Percentiles rank a stretch among this genome's conserved stretches.
These are phyloP conservation scores for Drosophila mimica DNA, from an alignment of 2,888 invertebrate species.

Conservation along the genomic window DNA sequence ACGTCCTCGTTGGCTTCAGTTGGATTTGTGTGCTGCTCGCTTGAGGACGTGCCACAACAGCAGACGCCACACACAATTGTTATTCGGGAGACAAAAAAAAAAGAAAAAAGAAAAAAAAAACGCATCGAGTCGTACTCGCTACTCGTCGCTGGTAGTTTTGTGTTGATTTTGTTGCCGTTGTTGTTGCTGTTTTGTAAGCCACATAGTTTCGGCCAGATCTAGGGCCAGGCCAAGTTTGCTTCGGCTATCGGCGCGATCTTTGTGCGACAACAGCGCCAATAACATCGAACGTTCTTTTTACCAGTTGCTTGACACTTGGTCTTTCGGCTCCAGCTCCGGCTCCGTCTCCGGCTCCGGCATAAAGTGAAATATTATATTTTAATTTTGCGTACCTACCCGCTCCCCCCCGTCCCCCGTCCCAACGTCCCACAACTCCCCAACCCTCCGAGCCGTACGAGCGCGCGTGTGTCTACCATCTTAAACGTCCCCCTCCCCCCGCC, in stretches of 20 bases:
- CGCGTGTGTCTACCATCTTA: constrained; percentile 19
- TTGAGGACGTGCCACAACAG: constrained; percentile 69
- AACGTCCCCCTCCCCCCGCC: neutral
- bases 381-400: constrained; percentile 33
- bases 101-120: neutral
- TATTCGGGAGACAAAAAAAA: constrained; percentile 9
- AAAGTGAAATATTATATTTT: constrained; percentile 70
- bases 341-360: neutral
- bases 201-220: constrained; percentile 34
- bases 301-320: constrained; percentile 27
- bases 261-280: constrained; percentile 46
- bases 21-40: constrained; percentile 70
- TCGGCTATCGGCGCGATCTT: constrained; percentile 55
- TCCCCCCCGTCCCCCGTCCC: neutral
- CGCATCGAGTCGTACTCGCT: constrained; percentile 18
- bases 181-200: constrained; percentile 22
- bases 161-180: constrained; percentile 2
- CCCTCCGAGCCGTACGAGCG: constrained; percentile 10
- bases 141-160: constrained; percentile 22
- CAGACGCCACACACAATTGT: constrained; percentile 20
- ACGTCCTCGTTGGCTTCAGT: constrained; percentile 59
- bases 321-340: constrained; percentile 19
- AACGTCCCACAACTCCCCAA: neutral
- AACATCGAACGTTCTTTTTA: constrained; percentile 45
- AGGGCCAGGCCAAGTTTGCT: constrained; percentile 29